phyloP scores from a whole-genome alignment of 2,888 invertebrate genomes.

The Acrocera orbiculus region DNA sequence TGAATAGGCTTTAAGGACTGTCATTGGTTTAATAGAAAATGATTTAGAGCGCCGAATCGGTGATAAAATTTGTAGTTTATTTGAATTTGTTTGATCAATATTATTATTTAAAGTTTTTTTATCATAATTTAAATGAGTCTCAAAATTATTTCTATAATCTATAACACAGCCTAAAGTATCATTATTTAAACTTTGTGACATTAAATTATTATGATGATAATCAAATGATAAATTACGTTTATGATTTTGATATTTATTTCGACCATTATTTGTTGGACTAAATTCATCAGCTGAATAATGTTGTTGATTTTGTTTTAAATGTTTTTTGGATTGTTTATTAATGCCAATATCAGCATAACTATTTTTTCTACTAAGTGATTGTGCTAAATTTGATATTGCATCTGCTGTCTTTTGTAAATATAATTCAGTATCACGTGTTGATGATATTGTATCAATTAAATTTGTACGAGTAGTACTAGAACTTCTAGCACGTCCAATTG shows the following conservation, averaged over 20 bases:
- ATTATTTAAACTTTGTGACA: slow-evolving; percentile 30
- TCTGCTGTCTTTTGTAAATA: slow-evolving; percentile 38
- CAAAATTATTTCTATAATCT: no score
- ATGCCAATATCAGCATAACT: slow-evolving; percentile 6
- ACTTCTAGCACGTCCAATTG: slow-evolving; percentile 35
- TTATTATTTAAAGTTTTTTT: no score
- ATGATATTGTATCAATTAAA: slow-evolving; percentile 19
- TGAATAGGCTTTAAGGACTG: neutral
- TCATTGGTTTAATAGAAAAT: slow-evolving; percentile 36
- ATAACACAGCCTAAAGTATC: slow-evolving; percentile 8
- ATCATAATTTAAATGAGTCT: no score
- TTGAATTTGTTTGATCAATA: slow-evolving; percentile 17
- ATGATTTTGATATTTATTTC: slow-evolving; percentile 11
- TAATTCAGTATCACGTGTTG: slow-evolving; percentile 33
- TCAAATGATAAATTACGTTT: slow-evolving; percentile 16
- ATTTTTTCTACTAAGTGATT: slow-evolving; percentile 26
- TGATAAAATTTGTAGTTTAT: slow-evolving; percentile 15
- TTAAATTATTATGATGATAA: slow-evolving; percentile 17
- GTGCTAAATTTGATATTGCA: slow-evolving; percentile 24
- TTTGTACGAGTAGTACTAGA: slow-evolving; percentile 27
- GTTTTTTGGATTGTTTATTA: slow-evolving; percentile 10
- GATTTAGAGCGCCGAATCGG: slow-evolving; percentile 51
- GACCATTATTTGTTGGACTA: slow-evolving; percentile 25
- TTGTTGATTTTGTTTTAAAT: slow-evolving; percentile 10
- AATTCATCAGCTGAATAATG: slow-evolving; percentile 21